Evolutionary conservation across 1,140 invertebrate genomes (phyloP), one percentile per base, ranked within the genome.

Genomic region (Zaprionus africanus): DNA sequence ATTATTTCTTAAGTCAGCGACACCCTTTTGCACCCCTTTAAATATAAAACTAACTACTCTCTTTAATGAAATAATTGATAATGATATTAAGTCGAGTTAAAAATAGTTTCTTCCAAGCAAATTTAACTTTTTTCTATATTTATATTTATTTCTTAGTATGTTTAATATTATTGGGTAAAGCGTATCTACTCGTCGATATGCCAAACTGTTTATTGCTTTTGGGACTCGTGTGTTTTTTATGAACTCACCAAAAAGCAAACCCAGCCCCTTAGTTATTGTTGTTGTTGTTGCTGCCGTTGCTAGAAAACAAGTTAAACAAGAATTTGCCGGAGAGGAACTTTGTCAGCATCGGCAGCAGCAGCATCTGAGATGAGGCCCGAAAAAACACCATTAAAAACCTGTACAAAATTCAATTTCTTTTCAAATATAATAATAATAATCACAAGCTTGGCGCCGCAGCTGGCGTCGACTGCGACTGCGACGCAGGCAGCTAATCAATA

Each of bases 251-350:
- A 66, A 51, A 69, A 41, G 46, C 68, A 77, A 80, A 80, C 56
- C 56, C 5, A 36, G 51, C 28, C 67, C n/a, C 67, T 6, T 54
- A 57, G 28, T 61, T 68, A 13, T 61, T 57, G 56, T 19, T 38
- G 46, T 22, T 54, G n/a, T 58, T 49, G 46, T 56, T 26, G 26
- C 6, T 34, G 57, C 4, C 15, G 28, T 3, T n/a, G 67, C 41
- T 75, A 63, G 75, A 61, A 86, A 85, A 85, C 82, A 64, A 76
- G 82, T 86, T 79, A 69, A 51, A 82, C 82, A 34, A 62, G 79
- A 86, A 68, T 76, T 69, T 22, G 26, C 34, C 15, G 28, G 34
- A 24, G 43, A n/a, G 36, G 41, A 46, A 49, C 38, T 49, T 24
- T 28, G 49, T 43, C 43, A 31, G 31, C 15, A 41, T 5, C 15